Evolutionary conservation across 2,797 vertebrate genomes (phyloP).

Genomic region (Hozukius guyotensis): DNA sequence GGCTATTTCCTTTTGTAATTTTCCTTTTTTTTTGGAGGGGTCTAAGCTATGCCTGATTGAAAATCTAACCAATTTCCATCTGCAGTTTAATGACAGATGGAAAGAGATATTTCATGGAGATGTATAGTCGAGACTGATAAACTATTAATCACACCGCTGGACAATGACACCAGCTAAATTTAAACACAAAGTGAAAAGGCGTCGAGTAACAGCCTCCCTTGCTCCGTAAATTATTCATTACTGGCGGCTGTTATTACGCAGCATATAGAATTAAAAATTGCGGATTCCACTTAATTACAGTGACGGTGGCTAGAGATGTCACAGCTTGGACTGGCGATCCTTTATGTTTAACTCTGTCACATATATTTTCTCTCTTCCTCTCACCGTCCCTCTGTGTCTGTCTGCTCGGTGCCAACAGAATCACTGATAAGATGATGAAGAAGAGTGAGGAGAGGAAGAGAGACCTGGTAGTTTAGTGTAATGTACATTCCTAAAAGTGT

Average conservation of each 20-base stretch:
- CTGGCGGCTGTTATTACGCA: slow-evolving; percentile 53
- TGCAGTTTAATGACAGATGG: slow-evolving; percentile 63
- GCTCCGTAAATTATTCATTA: slow-evolving; percentile 73
- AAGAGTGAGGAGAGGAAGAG: not conserved
- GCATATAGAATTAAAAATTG: slow-evolving; percentile 66
- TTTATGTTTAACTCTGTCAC: slow-evolving; percentile 71
- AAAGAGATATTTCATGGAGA: slow-evolving; percentile 71
- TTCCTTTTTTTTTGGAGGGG: slow-evolving; percentile 1
- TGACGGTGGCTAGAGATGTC: slow-evolving; percentile 78
- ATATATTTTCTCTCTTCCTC: slow-evolving; percentile 15
- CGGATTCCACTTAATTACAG: slow-evolving; percentile 68
- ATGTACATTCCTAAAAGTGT: slow-evolving; percentile 71
- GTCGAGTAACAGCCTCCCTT: slow-evolving; percentile 39
- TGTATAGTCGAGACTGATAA: slow-evolving; percentile 67
- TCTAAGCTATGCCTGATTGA: slow-evolving; percentile 54
- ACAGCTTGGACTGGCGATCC: slow-evolving; percentile 59
- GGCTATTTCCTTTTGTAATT: slow-evolving; percentile 38
- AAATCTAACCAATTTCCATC: slow-evolving; percentile 67
- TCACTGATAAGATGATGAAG: slow-evolving; percentile 1
- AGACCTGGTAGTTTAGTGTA: slow-evolving; percentile 79
- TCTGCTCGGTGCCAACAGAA: slow-evolving; percentile 15
- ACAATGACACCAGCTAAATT: slow-evolving; percentile 79
- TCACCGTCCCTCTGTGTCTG: slow-evolving; percentile 2
- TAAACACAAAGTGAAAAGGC: slow-evolving; percentile 68
- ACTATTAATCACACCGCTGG: slow-evolving; percentile 74